These are phyloP conservation scores for Echinops telfairi DNA, from an alignment of 2,113 vertebrate species.

Conservation along the genomic window DNA sequence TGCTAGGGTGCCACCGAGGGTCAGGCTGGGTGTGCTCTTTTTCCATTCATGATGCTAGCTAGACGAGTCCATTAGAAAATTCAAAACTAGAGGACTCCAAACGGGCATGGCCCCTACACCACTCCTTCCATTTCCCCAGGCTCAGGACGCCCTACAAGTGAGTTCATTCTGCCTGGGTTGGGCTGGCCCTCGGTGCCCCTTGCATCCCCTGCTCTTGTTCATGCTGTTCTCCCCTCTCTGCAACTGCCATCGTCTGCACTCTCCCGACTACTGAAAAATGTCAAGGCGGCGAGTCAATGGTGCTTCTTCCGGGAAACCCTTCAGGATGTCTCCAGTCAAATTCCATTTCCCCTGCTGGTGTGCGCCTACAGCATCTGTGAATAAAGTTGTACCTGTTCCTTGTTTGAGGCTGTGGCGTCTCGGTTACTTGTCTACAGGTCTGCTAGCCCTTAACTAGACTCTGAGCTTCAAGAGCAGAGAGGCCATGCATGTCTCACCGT, in stretches of 20 bases:
- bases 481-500: no score
- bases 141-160: background rate
- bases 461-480: background rate
- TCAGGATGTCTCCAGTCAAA: background rate
- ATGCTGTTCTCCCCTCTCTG: background rate
- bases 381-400: no score
- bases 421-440: no score
- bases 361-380: background rate
- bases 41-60: conserved; percentile 5
- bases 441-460: background rate
- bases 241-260: background rate
- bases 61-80: background rate
- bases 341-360: background rate
- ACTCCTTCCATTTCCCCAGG: background rate
- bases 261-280: background rate
- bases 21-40: background rate
- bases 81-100: conserved; percentile 28
- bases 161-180: background rate
- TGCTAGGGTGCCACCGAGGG: background rate
- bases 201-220: background rate
- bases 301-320: conserved; percentile 5
- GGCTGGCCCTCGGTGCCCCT: fast-evolving
- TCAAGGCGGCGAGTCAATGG: background rate
- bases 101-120: background rate
- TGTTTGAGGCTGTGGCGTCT: background rate